Conservation (phyloP, 1,140 invertebrate genomes). For the Cepaea nemoralis region DNA sequence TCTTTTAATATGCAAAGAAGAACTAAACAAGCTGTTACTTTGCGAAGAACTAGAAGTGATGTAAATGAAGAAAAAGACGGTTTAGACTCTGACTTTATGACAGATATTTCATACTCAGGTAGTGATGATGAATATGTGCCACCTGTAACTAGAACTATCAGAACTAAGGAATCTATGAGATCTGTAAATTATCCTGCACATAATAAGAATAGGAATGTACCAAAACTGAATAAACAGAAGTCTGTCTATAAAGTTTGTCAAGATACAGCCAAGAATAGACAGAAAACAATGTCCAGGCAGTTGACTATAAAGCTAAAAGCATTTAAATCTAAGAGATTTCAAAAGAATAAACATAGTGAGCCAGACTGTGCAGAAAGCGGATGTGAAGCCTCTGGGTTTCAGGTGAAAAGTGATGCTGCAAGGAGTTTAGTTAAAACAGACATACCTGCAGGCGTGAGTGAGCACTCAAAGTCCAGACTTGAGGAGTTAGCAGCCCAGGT, state of each 20-base stretch:
- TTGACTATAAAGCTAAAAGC: neutral
- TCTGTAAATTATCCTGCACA: neutral
- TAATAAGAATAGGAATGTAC: no score
- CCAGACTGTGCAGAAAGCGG: neutral
- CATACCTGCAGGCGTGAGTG: neutral
- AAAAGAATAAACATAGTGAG: neutral
- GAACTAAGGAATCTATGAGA: neutral
- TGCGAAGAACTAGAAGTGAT: neutral
- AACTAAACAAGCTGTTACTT: neutral
- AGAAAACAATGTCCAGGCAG: neutral
- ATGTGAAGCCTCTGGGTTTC: neutral
- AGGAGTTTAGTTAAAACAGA: neutral
- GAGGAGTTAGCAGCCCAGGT: neutral
- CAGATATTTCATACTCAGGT: neutral
- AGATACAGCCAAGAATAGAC: neutral
- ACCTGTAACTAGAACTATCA: neutral
- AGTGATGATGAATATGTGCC: constrained; percentile 24
- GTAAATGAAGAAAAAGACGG: neutral
- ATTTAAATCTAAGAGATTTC: neutral
- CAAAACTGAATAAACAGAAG: no score
- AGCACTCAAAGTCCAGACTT: neutral
- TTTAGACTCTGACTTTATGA: neutral
- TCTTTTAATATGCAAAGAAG: neutral
- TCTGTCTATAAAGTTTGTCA: no score
- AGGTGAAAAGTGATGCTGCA: neutral